Percentiles rank a stretch among this genome's conserved stretches.
phyloP scores from a whole-genome alignment of 2,113 vertebrate species.

The Bubo bubo region DNA sequence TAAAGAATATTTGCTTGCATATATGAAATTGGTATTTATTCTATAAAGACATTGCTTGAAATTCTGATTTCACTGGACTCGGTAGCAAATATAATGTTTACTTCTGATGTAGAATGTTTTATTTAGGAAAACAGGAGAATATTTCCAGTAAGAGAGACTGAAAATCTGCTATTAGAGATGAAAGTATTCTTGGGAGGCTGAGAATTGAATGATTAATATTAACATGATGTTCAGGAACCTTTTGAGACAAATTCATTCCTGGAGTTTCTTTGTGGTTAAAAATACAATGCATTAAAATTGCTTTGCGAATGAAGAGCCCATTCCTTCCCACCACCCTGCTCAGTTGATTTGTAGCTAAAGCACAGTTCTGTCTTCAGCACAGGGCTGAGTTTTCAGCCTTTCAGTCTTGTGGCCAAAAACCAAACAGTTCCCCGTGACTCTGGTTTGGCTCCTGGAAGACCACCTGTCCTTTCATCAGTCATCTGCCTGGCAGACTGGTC shows the following conservation, averaged over 20 bases:
- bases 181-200: not conserved
- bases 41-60: not conserved
- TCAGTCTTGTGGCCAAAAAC: not conserved
- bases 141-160: not conserved
- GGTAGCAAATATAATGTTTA: not conserved
- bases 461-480: not conserved
- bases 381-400: not conserved
- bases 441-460: not conserved
- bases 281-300: not conserved
- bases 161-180: slow-evolving; percentile 25
- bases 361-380: not conserved
- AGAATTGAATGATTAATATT: slow-evolving; percentile 25
- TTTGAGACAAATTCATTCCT: slow-evolving; percentile 22
- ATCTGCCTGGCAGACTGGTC: not conserved
- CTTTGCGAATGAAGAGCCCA: not conserved
- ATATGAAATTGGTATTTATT: not conserved
- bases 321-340: not conserved
- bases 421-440: not conserved
- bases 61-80: not conserved
- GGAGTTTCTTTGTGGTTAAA: slow-evolving; percentile 16
- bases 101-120: not conserved
- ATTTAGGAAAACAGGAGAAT: slow-evolving; percentile 49
- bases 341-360: not conserved
- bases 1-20: not conserved
- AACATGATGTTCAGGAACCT: not conserved